A percentile compares a stretch with the other conserved stretches of the same genome.
phyloP scores from a whole-genome alignment of 2,113 vertebrate genomes.

The Paralichthys olivaceus region DNA sequence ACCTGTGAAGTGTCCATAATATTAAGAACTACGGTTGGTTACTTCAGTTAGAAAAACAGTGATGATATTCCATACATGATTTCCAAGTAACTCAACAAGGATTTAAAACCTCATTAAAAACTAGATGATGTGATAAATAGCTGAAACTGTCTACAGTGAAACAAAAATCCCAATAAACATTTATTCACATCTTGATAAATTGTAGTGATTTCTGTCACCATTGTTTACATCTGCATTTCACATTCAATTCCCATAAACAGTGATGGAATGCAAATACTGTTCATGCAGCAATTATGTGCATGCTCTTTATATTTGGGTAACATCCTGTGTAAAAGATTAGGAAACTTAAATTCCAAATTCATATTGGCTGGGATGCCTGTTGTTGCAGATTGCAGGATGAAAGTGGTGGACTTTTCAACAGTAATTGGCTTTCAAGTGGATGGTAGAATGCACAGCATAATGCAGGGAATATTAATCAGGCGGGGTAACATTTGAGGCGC shows the following conservation, averaged over 20 bases:
- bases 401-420: conserved; percentile 65
- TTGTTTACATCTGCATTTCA: conserved; percentile 24
- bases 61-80: not conserved
- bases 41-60: not conserved
- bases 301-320: conserved; percentile 33
- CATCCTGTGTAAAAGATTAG: conserved; percentile 52
- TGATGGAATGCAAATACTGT: conserved; percentile 25
- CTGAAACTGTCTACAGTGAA: not conserved
- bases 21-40: not conserved
- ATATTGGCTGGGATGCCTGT: conserved; percentile 48
- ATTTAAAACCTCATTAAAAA: not conserved
- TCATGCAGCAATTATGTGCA: conserved; percentile 28
- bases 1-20: not conserved
- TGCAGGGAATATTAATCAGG: conserved; percentile 72
- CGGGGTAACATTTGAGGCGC: conserved; percentile 40
- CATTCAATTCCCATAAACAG: conserved; percentile 6
- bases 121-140: not conserved
- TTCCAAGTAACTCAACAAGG: not conserved
- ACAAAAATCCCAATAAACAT: not conserved
- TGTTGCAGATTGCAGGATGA: conserved; percentile 67
- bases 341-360: conserved; percentile 52
- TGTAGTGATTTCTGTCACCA: conserved; percentile 3
- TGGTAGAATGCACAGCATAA: conserved; percentile 63
- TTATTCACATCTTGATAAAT: conserved; percentile 5
- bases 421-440: conserved; percentile 77